Evolutionary conservation across 1,140 invertebrate genomes (phyloP).

Genomic region (Nautilus pompilius): DNA sequence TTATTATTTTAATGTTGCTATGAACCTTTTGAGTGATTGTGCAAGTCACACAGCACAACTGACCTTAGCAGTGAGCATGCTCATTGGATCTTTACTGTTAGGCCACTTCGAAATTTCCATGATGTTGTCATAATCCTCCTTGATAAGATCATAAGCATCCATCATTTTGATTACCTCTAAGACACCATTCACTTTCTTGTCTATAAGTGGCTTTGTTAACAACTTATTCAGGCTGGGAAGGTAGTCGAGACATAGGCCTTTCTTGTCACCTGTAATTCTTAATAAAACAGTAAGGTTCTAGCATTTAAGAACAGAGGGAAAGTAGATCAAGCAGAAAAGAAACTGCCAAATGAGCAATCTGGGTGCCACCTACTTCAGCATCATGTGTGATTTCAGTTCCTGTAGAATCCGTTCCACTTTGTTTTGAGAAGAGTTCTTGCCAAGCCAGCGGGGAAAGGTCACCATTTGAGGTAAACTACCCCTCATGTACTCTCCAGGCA

Average conservation of each 20-base stretch:
- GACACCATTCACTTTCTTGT: conserved; percentile 67
- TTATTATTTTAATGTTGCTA: no score
- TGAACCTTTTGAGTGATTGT: no score
- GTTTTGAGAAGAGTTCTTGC: conserved; percentile 78
- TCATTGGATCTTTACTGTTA: conserved; percentile 70
- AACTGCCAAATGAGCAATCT: no score
- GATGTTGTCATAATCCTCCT: conserved; percentile 88
- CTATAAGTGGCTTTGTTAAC: conserved; percentile 71
- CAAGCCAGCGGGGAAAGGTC: conserved; percentile 92
- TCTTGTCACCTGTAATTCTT: conserved; percentile 48
- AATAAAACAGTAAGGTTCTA: conserved; percentile 7
- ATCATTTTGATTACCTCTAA: conserved; percentile 71
- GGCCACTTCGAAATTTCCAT: conserved; percentile 83
- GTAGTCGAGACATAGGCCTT: conserved; percentile 67
- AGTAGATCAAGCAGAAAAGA: background rate
- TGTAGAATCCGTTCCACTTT: conserved; percentile 72
- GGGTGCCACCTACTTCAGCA: conserved; percentile 64
- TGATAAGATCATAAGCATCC: conserved; percentile 75
- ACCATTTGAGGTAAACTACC: conserved; percentile 76
- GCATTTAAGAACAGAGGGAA: background rate
- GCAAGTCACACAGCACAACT: no score
- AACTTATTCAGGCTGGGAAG: conserved; percentile 68
- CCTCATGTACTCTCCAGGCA: conserved; percentile 82
- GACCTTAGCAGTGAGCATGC: conserved; percentile 76
- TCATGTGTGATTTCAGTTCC: conserved; percentile 78